Percentiles rank a stretch among this genome's conserved stretches.
Evolutionary conservation across 2,113 vertebrate genomes (phyloP).

Genomic region (Crotalus viridis): DNA sequence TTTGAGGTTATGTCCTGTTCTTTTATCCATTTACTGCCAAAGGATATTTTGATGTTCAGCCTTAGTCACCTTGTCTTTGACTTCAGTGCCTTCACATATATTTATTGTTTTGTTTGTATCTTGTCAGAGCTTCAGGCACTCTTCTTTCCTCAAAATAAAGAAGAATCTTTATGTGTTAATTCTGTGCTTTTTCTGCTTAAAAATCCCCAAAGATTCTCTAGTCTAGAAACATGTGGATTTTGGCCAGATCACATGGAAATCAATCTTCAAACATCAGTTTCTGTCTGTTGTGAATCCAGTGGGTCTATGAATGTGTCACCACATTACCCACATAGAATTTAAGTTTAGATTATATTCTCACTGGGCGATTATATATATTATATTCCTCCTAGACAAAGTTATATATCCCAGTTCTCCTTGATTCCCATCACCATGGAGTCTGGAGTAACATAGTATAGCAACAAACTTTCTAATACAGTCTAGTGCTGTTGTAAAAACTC

Average conservation of each 20-base stretch:
- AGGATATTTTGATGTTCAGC: slow-evolving; percentile 49
- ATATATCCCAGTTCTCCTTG: background rate
- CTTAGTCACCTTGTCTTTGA: slow-evolving; percentile 46
- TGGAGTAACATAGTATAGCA: background rate
- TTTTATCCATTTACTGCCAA: slow-evolving; percentile 30
- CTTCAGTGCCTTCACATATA: slow-evolving; percentile 25
- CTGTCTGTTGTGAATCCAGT: background rate
- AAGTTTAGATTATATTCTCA: background rate
- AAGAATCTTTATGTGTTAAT: background rate
- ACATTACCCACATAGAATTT: background rate
- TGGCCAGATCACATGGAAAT: background rate
- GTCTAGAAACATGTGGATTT: background rate
- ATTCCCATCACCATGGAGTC: background rate
- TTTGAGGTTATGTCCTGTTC: slow-evolving; percentile 37
- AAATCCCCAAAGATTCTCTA: background rate
- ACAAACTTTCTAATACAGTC: background rate
- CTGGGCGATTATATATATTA: background rate
- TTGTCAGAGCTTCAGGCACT: background rate
- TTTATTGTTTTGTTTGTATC: background rate
- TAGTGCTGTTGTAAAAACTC: background rate
- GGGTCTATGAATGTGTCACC: background rate
- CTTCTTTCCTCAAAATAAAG: background rate
- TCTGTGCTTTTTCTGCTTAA: background rate
- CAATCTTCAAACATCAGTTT: background rate
- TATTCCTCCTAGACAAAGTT: background rate